A percentile compares a stretch with the other conserved stretches of the same genome.
phyloP scores from a whole-genome alignment of 2,888 invertebrate species.

The Brenthis hecate region DNA sequence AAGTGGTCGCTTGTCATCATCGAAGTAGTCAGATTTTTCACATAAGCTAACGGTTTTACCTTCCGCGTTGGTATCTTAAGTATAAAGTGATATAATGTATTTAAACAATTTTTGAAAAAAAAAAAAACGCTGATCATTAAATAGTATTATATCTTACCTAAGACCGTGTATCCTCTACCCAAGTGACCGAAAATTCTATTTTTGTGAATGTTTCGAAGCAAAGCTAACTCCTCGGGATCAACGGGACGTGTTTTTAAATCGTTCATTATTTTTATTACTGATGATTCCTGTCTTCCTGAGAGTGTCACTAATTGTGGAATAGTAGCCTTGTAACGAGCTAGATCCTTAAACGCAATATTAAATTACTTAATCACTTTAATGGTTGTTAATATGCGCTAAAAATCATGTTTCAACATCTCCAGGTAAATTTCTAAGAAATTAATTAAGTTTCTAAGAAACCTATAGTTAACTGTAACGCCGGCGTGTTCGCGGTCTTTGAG shows the following conservation, averaged over 20 bases:
- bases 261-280: constrained; percentile 51
- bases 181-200: constrained; percentile 58
- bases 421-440: too few species aligned
- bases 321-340: constrained; percentile 50
- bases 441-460: too few species aligned
- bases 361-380: not conserved
- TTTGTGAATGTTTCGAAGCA: constrained; percentile 61
- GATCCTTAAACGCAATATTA: constrained; percentile 47
- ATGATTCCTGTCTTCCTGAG: constrained; percentile 56
- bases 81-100: not conserved
- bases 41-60: constrained; percentile 51
- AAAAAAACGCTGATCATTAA: too few species aligned
- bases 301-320: constrained; percentile 60
- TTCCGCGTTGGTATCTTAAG: constrained; percentile 51
- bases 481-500: too few species aligned
- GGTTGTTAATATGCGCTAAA: too few species aligned
- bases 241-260: constrained; percentile 57
- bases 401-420: too few species aligned
- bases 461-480: too few species aligned
- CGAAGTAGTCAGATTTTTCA: constrained; percentile 55
- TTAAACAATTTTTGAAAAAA: too few species aligned
- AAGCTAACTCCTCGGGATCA: constrained; percentile 62
- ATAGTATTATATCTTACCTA: constrained; percentile 47
- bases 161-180: constrained; percentile 60
- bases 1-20: constrained; percentile 71